Conservation (phyloP, 2,888 invertebrate species). For the Netelia virgata region DNA sequence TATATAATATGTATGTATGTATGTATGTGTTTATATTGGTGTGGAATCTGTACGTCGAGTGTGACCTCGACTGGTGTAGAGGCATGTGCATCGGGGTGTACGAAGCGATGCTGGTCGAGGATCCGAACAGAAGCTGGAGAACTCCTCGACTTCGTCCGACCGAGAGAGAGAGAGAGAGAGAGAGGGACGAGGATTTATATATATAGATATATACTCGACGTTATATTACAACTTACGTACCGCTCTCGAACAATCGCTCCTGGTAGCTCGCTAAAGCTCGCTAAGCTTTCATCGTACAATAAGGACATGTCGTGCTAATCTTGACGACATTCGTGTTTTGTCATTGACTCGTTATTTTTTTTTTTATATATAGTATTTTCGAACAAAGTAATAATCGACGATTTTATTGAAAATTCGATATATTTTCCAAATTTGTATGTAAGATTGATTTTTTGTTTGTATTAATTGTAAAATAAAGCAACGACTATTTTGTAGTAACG, state of each 20-base stretch:
- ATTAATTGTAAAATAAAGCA: too few relatives aligned
- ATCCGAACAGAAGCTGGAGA: constrained; percentile 36
- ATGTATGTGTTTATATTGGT: constrained; percentile 11
- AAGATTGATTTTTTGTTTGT: too few relatives aligned
- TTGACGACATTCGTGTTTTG: background rate
- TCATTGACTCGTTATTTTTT: background rate
- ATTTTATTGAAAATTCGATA: too few relatives aligned
- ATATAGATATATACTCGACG: background rate
- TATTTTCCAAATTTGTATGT: too few relatives aligned
- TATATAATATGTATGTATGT: constrained; percentile 15
- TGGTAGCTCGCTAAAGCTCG: background rate
- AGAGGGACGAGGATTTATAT: background rate
- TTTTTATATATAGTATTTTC: too few relatives aligned
- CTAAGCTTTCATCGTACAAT: constrained; percentile 21
- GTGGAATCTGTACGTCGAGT: constrained; percentile 52
- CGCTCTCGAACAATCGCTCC: constrained; percentile 33
- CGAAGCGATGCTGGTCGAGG: constrained; percentile 35
- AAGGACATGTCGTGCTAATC: constrained; percentile 12
- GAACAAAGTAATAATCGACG: too few relatives aligned
- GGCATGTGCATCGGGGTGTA: constrained; percentile 46
- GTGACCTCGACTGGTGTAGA: constrained; percentile 55
- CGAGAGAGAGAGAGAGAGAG: constrained; percentile 37
- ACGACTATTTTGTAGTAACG: too few relatives aligned
- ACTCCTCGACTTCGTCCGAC: constrained; percentile 45
- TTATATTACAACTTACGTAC: background rate